Conservation (phyloP, 2,888 invertebrate species). For the Hymenopus coronatus region DNA sequence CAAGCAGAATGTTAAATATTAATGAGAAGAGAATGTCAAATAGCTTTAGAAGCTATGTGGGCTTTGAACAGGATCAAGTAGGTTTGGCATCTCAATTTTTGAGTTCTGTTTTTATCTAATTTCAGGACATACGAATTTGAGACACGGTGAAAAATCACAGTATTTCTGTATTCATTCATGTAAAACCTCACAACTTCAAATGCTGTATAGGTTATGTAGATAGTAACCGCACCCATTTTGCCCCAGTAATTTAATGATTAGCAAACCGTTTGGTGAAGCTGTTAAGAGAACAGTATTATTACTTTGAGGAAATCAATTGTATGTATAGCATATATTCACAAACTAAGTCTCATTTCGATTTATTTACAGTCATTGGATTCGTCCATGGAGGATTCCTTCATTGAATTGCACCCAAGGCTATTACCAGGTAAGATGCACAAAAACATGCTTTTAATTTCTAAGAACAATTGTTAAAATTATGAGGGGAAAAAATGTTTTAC, state of each 20-base stretch:
- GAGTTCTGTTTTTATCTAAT: neutral
- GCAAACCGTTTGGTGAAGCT: too few species aligned
- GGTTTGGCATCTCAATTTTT: neutral
- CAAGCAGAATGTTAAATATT: neutral
- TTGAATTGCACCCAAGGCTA: conserved; percentile 53
- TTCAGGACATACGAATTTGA: neutral
- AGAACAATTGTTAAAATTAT: too few species aligned
- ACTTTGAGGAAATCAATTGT: too few species aligned
- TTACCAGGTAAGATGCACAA: conserved; percentile 48
- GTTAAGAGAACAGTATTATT: too few species aligned
- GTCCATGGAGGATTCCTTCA: conserved; percentile 54
- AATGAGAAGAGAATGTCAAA: conserved; percentile 42
- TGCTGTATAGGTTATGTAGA: neutral
- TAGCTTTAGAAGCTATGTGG: conserved; percentile 50
- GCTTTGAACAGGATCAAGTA: conserved; percentile 48
- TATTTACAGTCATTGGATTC: conserved; percentile 45
- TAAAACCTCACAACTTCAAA: neutral
- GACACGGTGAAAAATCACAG: neutral
- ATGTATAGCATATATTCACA: too few species aligned
- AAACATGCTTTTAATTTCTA: too few species aligned
- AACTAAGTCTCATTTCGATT: conserved; percentile 40
- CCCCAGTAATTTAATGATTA: too few species aligned
- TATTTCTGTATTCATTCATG: neutral
- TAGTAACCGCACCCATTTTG: too few species aligned
- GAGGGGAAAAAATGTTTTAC: too few species aligned